These are phyloP conservation scores for Drosophila affinis DNA, from an alignment of 2,888 invertebrate species.

Conservation along the genomic window DNA sequence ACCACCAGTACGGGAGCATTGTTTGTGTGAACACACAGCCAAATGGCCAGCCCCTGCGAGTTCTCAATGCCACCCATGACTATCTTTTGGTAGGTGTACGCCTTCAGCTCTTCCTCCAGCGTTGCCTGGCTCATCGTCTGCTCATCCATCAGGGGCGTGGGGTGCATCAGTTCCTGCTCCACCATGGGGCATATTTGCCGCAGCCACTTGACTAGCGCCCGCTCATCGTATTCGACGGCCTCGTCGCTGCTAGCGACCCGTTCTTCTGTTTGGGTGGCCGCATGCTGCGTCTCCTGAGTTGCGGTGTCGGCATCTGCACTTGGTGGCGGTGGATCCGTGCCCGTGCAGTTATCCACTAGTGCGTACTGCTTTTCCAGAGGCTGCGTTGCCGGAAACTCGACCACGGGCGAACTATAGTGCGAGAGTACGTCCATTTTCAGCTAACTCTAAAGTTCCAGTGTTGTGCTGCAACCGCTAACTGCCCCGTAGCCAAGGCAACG, in stretches of 20 bases:
- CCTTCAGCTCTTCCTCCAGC: slow-evolving; percentile 57
- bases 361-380: slow-evolving; percentile 81
- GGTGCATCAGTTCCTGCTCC: slow-evolving; percentile 84
- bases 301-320: slow-evolving; percentile 60
- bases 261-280: slow-evolving; percentile 83
- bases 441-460: not conserved
- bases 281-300: slow-evolving; percentile 64
- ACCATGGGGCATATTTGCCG: slow-evolving; percentile 84
- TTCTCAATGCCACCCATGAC: slow-evolving; percentile 56
- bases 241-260: slow-evolving; percentile 8
- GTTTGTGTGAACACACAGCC: slow-evolving; percentile 82
- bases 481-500: slow-evolving; percentile 45
- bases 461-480: not conserved
- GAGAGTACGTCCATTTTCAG: slow-evolving; percentile 83
- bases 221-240: slow-evolving; percentile 79
- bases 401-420: slow-evolving; percentile 83
- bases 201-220: slow-evolving; percentile 84
- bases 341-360: slow-evolving; percentile 76
- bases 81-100: slow-evolving; percentile 81
- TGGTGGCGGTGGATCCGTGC: slow-evolving; percentile 73
- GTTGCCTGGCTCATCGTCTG: slow-evolving; percentile 28
- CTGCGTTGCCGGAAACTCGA: slow-evolving; percentile 85
- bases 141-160: slow-evolving; percentile 70
- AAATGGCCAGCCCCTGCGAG: slow-evolving; percentile 78
- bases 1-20: slow-evolving; percentile 81